These are phyloP conservation scores for Agelastica alni DNA, from an alignment of 2,888 invertebrate species.

Conservation along the genomic window DNA sequence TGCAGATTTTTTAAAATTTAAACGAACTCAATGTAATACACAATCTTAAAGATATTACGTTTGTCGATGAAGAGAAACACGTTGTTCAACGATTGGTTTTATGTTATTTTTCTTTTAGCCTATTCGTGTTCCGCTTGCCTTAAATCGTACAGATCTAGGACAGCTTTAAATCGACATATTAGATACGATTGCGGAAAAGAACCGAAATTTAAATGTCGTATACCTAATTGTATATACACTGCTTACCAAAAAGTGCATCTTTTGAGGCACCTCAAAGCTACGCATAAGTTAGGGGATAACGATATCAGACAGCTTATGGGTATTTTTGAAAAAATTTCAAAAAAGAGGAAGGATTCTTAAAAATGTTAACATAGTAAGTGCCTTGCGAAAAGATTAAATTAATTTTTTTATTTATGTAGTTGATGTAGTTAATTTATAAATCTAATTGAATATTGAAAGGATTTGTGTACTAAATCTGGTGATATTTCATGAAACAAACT, in stretches of 20 bases:
- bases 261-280: slow-evolving; percentile 1
- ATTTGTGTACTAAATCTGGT: too few relatives aligned
- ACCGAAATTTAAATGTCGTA: slow-evolving; percentile 31
- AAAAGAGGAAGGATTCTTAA: neutral
- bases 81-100: too few relatives aligned
- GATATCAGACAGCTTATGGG: neutral
- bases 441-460: too few relatives aligned
- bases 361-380: too few relatives aligned
- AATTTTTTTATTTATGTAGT: too few relatives aligned
- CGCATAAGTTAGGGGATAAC: slow-evolving; percentile 1
- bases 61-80: too few relatives aligned
- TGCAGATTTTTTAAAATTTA: too few relatives aligned
- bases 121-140: slow-evolving; percentile 26
- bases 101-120: neutral
- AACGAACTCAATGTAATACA: too few relatives aligned
- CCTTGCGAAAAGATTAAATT: too few relatives aligned
- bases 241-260: slow-evolving; percentile 23
- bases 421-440: too few relatives aligned
- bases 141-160: slow-evolving; percentile 63
- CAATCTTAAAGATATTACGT: too few relatives aligned
- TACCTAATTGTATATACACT: slow-evolving; percentile 15
- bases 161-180: slow-evolving; percentile 71
- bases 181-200: slow-evolving; percentile 66
- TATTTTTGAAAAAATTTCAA: neutral
- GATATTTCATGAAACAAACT: neutral